A percentile compares a stretch with the other conserved stretches of the same genome.
Evolutionary conservation across 2,113 vertebrate species (phyloP).

Genomic region (Peucedramus taeniatus): DNA sequence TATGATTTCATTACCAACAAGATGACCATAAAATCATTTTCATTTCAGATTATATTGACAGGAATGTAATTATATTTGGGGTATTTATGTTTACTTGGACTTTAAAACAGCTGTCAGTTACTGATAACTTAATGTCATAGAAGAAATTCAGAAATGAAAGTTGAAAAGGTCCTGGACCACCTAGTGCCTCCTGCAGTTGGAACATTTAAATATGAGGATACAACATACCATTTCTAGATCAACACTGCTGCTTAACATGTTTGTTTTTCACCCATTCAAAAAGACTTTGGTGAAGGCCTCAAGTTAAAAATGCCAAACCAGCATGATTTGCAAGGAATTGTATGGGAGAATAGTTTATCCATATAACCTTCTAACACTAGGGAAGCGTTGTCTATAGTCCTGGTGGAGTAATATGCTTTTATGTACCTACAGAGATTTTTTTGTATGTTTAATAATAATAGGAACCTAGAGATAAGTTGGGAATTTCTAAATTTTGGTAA

Average conservation of each 20-base stretch:
- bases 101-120: accelerated
- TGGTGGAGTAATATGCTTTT: background rate
- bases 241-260: background rate
- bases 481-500: background rate
- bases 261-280: background rate
- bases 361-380: accelerated
- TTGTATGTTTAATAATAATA: background rate
- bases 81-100: background rate
- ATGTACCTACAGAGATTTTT: background rate
- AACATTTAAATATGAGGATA: background rate
- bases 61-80: background rate
- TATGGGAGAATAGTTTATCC: background rate
- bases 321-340: background rate
- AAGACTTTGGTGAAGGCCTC: background rate
- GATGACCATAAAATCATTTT: background rate
- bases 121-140: background rate
- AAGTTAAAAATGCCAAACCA: background rate
- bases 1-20: background rate
- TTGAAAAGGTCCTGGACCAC: background rate
- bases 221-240: background rate
- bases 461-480: background rate
- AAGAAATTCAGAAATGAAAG: background rate
- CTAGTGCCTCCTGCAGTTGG: background rate
- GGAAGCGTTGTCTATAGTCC: background rate
- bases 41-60: background rate